Evolutionary conservation across 2,113 vertebrate species (phyloP), one percentile per base, ranked within the genome.

Genomic region (Dermatemys mawii): DNA sequence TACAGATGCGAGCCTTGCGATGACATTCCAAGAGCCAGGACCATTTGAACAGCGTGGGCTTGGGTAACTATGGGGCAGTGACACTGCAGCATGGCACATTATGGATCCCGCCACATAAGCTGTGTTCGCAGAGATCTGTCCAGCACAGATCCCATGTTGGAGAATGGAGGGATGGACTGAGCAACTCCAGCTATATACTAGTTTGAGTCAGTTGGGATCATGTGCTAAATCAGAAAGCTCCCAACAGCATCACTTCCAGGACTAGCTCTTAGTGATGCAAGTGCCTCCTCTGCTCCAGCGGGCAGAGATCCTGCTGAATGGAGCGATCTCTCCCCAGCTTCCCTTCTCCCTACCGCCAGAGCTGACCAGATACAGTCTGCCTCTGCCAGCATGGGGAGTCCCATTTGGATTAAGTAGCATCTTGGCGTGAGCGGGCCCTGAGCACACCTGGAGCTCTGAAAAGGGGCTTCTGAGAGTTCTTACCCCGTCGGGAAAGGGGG

Each of bases 401-500:
- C 11, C 9, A 29, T 13, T 6, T 88, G 78, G 32, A n/a, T 73
- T 70, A 53, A 93, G 86, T 29, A 29, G 41, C 22, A 50, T n/a
- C 53, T 41, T 54, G 26, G n/a, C 53, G 29, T 27, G 11, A 51
- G n/a, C 14, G 50, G 26, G 11, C 17, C 21, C 16, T 55, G 29
- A 24, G 70, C n/a, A 63, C 35, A 38, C 13, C 4, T 19, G 21
- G 73, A 63, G 44, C 84, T 26, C 83, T 17, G 24, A 46, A 3
- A 26, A 51, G 35, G 46, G 26, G 44, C 9, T 86, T 87, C 60
- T 16, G 41, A 51, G 46, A 84, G 78, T 5, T 93, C 94, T 98
- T 98, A 99, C 99, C 99, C 99, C 5, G 98, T 96, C 4, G 99
- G 99, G 92, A 99, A 99, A 6, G 98, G 95, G 7, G 99, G 98